Base-by-base conservation (phyloP, 1,140 invertebrate genomes). In the Diachasma alloeum region DNA sequence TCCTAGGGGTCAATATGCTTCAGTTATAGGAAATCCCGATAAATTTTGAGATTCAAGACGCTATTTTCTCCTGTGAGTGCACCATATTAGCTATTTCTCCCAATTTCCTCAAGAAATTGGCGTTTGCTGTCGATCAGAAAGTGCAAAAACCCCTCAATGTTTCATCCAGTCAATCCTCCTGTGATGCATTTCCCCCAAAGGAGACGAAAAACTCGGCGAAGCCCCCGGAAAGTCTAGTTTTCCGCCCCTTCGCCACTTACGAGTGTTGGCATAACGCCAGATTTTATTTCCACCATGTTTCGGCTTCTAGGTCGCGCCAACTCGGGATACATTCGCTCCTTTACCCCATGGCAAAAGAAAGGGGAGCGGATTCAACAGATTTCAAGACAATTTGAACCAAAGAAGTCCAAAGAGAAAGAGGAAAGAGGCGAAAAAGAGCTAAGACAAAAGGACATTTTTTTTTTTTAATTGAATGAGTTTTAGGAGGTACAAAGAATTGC, bases 391-490 rank as follows among this genome's bases (percentile, higher is more conserved):
- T 63, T 63, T 63, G 19, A 31, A 10, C 59, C 22, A 31, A 63
- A 0, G 24, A 19, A 63, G 24, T 59, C 53, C n/a, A n/a, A n/a
- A n/a, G n/a, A n/a, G n/a, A n/a, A n/a, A 63, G 13, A 1, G 59
- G 0, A 63, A 31, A 26, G 15, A 63, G 31, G 4, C 15, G 15
- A 39, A 68, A n/a, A 68, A 39, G 39, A 39, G 5, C 17, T 9
- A 11, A 31, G 13, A 11, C 9, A 42, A 42, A 13, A 42, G 13
- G 39, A 2, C 39, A 42, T 6, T 42, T 39, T 37, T 68, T 31
- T 67, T 63, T 68, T 37, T 68, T 68, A 68, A 68, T 68, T 68
- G 66, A 68, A 37, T 19, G 31, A 68, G 36, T n/a, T 39, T 68
- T 68, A 53, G 59, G 59, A 63, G 24, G 19, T 63, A 63, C 59